Conservation (phyloP, 2,888 invertebrate species). For the Ptychoptera albimana region DNA sequence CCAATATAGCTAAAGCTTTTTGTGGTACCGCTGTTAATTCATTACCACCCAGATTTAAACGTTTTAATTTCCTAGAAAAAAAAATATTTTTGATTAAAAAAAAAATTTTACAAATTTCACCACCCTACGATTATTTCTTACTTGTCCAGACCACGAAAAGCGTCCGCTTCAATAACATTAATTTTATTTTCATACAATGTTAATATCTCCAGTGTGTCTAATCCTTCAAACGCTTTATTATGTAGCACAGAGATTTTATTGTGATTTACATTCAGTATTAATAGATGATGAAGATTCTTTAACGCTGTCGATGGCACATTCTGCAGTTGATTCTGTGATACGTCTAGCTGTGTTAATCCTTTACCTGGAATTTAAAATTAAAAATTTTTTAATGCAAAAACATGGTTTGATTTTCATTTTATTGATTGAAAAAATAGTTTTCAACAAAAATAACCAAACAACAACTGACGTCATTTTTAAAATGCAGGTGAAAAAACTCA, state of each 20-base stretch:
- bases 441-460: too few species aligned
- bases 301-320: constrained; percentile 68
- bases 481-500: too few species aligned
- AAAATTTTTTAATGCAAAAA: too few species aligned
- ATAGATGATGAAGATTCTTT: constrained; percentile 62
- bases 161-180: constrained; percentile 59
- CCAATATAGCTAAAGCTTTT: constrained; percentile 60
- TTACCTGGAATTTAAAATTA: constrained; percentile 41
- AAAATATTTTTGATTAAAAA: not conserved
- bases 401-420: too few species aligned
- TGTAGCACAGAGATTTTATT: constrained; percentile 68
- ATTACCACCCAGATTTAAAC: constrained; percentile 75
- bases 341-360: constrained; percentile 73
- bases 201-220: constrained; percentile 73
- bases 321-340: constrained; percentile 69
- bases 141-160: constrained; percentile 78
- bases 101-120: not conserved
- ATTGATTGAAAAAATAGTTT: too few species aligned
- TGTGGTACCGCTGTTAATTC: constrained; percentile 62
- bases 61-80: constrained; percentile 51
- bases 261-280: constrained; percentile 79
- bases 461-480: not conserved
- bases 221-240: constrained; percentile 67
- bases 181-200: constrained; percentile 78
- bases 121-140: constrained; percentile 31